phyloP scores from a whole-genome alignment of 2,888 invertebrate genomes.

The Carpatolechia fugitivella region DNA sequence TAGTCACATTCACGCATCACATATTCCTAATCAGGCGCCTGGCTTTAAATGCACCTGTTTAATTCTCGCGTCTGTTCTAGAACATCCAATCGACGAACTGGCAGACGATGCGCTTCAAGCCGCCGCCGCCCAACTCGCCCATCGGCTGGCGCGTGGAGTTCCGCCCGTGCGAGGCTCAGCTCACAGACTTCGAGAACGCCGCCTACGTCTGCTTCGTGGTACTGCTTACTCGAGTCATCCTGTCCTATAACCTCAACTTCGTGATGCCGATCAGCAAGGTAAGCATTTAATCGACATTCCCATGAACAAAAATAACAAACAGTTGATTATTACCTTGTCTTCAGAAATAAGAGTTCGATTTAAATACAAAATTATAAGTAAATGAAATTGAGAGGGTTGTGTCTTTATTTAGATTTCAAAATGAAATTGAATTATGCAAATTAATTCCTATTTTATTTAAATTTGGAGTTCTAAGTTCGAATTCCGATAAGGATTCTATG shows the following conservation, averaged over 20 bases:
- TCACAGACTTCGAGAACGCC: constrained; percentile 99
- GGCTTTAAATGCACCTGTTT: not conserved
- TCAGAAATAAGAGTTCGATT: too few species aligned
- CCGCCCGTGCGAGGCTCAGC: constrained; percentile 98
- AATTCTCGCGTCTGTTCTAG: constrained; percentile 58
- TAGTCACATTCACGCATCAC: constrained; percentile 12
- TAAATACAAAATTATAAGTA: too few species aligned
- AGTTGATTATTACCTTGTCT: too few species aligned
- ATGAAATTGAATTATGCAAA: too few species aligned
- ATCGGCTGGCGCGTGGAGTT: constrained; percentile 99
- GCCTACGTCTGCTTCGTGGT: constrained; percentile 99
- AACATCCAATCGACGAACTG: constrained; percentile 99
- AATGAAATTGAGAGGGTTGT: too few species aligned
- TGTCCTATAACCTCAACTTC: constrained; percentile 97
- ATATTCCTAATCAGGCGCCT: too few species aligned
- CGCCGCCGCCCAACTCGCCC: constrained; percentile 95
- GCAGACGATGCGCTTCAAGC: constrained; percentile 99
- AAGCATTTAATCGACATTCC: too few species aligned
- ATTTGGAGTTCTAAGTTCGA: too few species aligned
- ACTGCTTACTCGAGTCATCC: constrained; percentile 95
- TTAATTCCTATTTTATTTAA: too few species aligned
- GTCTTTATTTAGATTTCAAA: too few species aligned
- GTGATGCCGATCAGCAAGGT: constrained; percentile 98
- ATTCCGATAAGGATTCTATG: too few species aligned
- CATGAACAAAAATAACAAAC: too few species aligned